Conservation (phyloP, 2,113 vertebrate species). For the Nesoenas mayeri region DNA sequence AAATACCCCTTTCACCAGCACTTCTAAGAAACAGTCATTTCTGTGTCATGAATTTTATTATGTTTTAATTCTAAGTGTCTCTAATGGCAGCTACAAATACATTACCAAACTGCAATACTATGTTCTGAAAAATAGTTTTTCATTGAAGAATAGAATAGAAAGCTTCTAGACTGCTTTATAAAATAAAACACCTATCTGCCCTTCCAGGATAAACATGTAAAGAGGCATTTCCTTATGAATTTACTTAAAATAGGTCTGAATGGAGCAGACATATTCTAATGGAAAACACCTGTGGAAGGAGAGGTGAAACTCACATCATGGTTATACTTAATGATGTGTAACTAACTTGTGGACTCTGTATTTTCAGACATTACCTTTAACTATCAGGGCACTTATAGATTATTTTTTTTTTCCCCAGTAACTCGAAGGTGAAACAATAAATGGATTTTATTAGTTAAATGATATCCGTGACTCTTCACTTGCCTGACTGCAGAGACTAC, state of each 20-base stretch:
- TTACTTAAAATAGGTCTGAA: constrained; percentile 53
- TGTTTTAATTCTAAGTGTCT: constrained; percentile 4
- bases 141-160: constrained; percentile 26
- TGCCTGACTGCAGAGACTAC: not conserved
- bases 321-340: constrained; percentile 9
- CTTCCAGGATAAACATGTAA: constrained; percentile 49
- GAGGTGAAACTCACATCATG: constrained; percentile 8
- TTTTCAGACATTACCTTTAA: constrained; percentile 6
- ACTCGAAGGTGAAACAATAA: not conserved
- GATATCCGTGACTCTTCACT: not conserved
- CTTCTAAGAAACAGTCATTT: not conserved
- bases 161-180: constrained; percentile 6
- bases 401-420: not conserved
- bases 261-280: constrained; percentile 46
- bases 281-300: constrained; percentile 44
- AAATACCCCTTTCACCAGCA: not conserved
- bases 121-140: constrained; percentile 41
- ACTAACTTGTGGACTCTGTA: not conserved
- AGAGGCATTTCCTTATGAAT: constrained; percentile 51
- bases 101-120: constrained; percentile 18
- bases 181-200: constrained; percentile 14
- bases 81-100: not conserved
- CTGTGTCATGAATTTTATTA: not conserved
- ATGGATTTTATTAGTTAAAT: not conserved
- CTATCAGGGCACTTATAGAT: not conserved